Evolutionary conservation across 2,113 vertebrate species (phyloP).

Genomic region (Aythya baeri): DNA sequence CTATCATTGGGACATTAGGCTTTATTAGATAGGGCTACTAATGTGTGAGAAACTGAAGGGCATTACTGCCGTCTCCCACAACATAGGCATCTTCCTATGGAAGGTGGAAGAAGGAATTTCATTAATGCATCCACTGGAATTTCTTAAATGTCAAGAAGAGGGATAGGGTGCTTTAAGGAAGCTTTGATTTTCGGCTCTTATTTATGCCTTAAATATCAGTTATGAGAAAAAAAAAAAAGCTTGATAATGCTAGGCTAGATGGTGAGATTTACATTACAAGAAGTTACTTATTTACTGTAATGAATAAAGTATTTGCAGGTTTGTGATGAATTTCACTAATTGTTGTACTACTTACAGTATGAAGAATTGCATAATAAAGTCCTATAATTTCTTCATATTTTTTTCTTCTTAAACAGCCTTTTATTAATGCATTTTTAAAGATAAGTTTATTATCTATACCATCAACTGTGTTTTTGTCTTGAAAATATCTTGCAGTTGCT

Average conservation of each 20-base stretch:
- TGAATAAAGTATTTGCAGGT: neutral
- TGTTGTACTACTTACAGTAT: neutral
- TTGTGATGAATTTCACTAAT: slow-evolving; percentile 3
- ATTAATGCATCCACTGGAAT: neutral
- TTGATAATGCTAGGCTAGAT: neutral
- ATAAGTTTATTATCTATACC: neutral
- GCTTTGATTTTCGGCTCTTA: neutral
- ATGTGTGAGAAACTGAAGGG: neutral
- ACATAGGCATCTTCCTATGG: neutral
- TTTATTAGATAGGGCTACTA: neutral
- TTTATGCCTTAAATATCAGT: neutral
- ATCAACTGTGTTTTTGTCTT: neutral
- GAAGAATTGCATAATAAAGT: neutral
- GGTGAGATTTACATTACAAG: neutral
- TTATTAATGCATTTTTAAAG: neutral
- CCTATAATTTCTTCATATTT: neutral
- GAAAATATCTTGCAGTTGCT: neutral
- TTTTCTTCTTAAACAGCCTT: neutral
- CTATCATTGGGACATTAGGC: neutral
- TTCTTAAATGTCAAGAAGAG: neutral
- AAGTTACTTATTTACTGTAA: neutral
- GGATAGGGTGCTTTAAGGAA: neutral
- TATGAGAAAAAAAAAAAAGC: neutral
- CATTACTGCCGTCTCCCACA: neutral
- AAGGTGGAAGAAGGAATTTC: neutral